Conservation (phyloP, 2,888 invertebrate species). For the Campoletis raptor region DNA sequence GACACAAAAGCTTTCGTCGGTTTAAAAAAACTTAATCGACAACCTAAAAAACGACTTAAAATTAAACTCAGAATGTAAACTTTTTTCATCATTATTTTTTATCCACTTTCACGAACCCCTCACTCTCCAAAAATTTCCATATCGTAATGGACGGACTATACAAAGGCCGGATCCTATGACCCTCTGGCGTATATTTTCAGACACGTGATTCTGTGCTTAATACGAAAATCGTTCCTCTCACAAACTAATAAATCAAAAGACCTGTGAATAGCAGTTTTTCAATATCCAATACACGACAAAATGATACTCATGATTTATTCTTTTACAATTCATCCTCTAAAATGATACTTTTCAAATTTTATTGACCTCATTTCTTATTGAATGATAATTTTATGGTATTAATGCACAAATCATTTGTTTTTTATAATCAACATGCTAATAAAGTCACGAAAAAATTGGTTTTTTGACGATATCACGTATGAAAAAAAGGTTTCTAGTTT, state of each 20-base stretch:
- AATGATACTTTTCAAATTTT: background rate
- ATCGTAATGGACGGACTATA: slow-evolving; percentile 55
- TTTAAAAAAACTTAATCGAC: background rate
- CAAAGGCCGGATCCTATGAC: slow-evolving; percentile 47
- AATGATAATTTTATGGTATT: background rate
- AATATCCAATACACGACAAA: background rate
- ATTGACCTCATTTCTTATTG: background rate
- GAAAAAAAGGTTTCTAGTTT: background rate
- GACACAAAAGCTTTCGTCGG: background rate
- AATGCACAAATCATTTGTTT: background rate
- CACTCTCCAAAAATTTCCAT: slow-evolving; percentile 52
- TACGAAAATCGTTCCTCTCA: slow-evolving; percentile 36
- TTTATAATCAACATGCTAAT: background rate
- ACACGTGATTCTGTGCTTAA: slow-evolving; percentile 20
- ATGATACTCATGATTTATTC: background rate
- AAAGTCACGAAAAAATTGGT: background rate
- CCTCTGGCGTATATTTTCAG: background rate
- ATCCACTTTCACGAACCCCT: slow-evolving; percentile 27
- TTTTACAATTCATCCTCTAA: background rate
- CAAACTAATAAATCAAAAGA: slow-evolving; percentile 26
- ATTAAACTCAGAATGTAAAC: background rate
- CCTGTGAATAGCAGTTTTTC: background rate
- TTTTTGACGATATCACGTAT: background rate
- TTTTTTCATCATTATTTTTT: slow-evolving; percentile 9
- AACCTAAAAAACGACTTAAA: background rate